Base-by-base conservation (phyloP, 2,797 vertebrate species). In the Trachurus trachurus region DNA sequence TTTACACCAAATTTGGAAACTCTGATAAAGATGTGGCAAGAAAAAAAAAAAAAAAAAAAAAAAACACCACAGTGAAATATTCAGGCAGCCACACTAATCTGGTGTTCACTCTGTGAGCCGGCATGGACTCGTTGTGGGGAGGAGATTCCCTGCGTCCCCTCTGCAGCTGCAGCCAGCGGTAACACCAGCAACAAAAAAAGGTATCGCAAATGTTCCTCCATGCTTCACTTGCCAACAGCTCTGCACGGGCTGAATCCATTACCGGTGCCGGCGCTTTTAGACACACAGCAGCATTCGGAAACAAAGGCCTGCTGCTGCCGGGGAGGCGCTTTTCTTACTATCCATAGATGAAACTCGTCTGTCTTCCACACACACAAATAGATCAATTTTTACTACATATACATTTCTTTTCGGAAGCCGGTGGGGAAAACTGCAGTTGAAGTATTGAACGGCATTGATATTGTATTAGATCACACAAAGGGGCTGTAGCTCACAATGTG, bases 131-230 rank as follows among this genome's bases (percentile, higher is more conserved):
- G 45, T 80, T 45, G 80, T 69, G 76, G 74, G 86, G 61, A 47
- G 65, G 21, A 70, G 73, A 66, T n/a, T 40, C 45, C 60, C 68
- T 3, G n/a, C 76, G 12, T 61, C 45, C 45, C 61, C 64, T 57
- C 74, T 74, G 71, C 84, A 82, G 74, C 83, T 84, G 78, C 76
- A 92, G 78, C 81, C 81, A 70, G 76, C 40, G 8, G 58, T 42
- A 76, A 79, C 76, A 78, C 69, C 81, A n/a, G 69, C 78, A 66
- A 81, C 83, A 85, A 69, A 90, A 80, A 87, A 80, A 87, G 68
- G 79, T 73, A 71, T 68, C 81, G 61, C 72, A 71, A 84, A 85
- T 80, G 71, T 80, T 73, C 69, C 74, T 62, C 52, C 65, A 40
- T 76, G 83, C 76, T 66, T 78, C 85, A 71, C 49, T 56, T 72